phyloP scores from a whole-genome alignment of 2,797 vertebrate genomes.

The Sus cebifrons region DNA sequence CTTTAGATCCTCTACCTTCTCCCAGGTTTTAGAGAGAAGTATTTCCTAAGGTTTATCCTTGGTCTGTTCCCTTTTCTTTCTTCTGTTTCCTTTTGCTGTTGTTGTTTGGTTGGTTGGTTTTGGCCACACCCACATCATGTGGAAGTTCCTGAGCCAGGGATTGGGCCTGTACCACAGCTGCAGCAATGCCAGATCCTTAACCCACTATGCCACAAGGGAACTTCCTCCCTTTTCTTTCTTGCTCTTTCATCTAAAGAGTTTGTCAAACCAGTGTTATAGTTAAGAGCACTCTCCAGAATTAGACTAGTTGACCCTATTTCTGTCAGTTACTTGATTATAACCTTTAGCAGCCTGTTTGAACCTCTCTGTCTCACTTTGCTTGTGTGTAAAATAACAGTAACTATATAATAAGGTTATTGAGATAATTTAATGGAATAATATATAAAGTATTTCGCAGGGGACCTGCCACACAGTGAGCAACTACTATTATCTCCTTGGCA shows the following conservation, averaged over 20 bases:
- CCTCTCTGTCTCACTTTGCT: slow-evolving; percentile 48
- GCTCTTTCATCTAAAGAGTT: slow-evolving; percentile 16
- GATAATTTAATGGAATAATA: slow-evolving; percentile 47
- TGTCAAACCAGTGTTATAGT: slow-evolving; percentile 7
- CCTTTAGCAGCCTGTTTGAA: slow-evolving; percentile 52
- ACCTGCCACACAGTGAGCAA: slow-evolving; percentile 16
- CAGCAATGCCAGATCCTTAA: no score
- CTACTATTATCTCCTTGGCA: slow-evolving; percentile 31
- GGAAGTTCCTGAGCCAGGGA: no score
- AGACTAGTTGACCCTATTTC: slow-evolving; percentile 50
- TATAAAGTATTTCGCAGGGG: slow-evolving; percentile 3
- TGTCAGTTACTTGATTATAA: slow-evolving; percentile 17
- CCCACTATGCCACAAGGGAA: no score
- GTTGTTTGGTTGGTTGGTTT: no score
- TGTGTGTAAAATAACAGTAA: slow-evolving; percentile 50
- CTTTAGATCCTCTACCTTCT: slow-evolving; percentile 13
- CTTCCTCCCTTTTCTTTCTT: background rate
- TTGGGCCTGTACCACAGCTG: no score
- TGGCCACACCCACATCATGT: no score
- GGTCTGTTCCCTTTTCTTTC: background rate
- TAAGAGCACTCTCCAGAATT: slow-evolving; percentile 32
- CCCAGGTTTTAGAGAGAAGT: slow-evolving; percentile 13
- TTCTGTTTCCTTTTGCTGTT: background rate
- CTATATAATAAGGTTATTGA: slow-evolving; percentile 33
- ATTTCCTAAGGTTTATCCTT: slow-evolving; percentile 14